These are phyloP conservation scores for Bombus waltoni DNA, from an alignment of 1,140 invertebrate genomes.

Conservation along the genomic window DNA sequence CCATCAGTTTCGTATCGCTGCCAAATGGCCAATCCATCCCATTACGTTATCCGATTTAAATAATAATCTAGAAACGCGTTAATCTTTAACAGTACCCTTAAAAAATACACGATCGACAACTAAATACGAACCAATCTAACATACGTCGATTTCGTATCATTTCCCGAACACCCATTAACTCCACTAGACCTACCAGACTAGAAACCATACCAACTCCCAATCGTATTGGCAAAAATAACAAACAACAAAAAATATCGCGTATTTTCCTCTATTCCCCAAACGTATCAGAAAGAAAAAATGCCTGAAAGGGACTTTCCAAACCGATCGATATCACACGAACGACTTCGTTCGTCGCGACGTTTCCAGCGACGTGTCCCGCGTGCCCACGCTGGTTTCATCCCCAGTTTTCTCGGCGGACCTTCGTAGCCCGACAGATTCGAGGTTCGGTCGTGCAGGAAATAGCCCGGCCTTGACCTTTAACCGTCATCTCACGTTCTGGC, in stretches of 20 bases:
- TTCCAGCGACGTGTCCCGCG: slow-evolving; percentile 21
- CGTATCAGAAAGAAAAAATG: background rate
- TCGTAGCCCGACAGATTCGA: slow-evolving; percentile 61
- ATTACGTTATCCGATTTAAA: no score
- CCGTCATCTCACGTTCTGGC: slow-evolving; percentile 70
- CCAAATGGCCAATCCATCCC: no score
- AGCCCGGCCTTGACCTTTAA: slow-evolving; percentile 80
- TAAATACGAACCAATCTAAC: background rate
- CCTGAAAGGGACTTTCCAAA: background rate
- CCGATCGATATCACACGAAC: background rate
- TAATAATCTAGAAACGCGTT: no score
- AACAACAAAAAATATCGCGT: background rate
- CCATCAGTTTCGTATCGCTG: background rate
- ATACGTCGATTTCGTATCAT: background rate
- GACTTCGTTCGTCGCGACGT: background rate
- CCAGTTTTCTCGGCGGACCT: slow-evolving; percentile 25
- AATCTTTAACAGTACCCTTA: no score
- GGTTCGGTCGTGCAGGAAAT: slow-evolving; percentile 76
- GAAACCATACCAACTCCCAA: background rate
- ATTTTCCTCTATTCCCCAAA: background rate
- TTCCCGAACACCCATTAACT: background rate
- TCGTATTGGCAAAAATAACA: background rate
- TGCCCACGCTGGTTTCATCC: slow-evolving; percentile 11
- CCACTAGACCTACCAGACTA: background rate
- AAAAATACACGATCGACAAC: background rate